Base-by-base conservation (phyloP, 2,797 vertebrate genomes). In the Gephyroberyx darwinii region DNA sequence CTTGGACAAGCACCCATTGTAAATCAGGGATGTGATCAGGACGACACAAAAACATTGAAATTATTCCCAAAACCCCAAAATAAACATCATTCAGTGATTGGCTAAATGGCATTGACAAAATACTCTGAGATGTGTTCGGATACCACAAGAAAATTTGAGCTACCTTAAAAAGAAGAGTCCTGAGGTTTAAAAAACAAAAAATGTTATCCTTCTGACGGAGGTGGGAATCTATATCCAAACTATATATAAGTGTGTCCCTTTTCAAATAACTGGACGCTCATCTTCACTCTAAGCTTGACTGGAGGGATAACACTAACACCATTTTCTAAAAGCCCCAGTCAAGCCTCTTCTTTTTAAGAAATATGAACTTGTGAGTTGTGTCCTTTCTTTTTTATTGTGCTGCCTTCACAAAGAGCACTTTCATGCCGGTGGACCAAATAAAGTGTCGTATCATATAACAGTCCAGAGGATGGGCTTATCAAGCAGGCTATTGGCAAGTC, bases 41-140 rank as follows among this genome's bases (percentile, higher is more conserved):
- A 64, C 39, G 52, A 56, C 8, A 57, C 54, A n/a, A 50, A 48
- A 33, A 2, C 17, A 1, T n/a, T 19, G 6, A 20, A n/a, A 19
- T 52, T 35, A 19, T 59, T 62, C 2, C 16, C 35, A 20, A 33
- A 57, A 6, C 16, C 55, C 5, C n/a, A 16, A 77, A 50, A 67
- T 26, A 76, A 70, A 55, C 61, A 76, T 33, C 20, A 41, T 47
- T 20, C 39, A 75, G 55, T 31, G 30, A 64, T 0, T 3, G 47
- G 10, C 62, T 14, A 22, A 58, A 76, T 12, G 8, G 52, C 48
- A 72, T 43, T 68, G n/a, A 64, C 61, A 19, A 47, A 76, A 69
- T 37, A 37, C 33, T 9, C 13, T 31, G 30, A 48, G 16, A 5
- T 14, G 17, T n/a, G 6, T 48, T 16, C 45, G 43, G 37, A 55